Evolutionary conservation across 92 coral and sea anemone species (phyloP), one percentile per base, ranked within the genome.

Genomic region (Porites cylindrica): DNA sequence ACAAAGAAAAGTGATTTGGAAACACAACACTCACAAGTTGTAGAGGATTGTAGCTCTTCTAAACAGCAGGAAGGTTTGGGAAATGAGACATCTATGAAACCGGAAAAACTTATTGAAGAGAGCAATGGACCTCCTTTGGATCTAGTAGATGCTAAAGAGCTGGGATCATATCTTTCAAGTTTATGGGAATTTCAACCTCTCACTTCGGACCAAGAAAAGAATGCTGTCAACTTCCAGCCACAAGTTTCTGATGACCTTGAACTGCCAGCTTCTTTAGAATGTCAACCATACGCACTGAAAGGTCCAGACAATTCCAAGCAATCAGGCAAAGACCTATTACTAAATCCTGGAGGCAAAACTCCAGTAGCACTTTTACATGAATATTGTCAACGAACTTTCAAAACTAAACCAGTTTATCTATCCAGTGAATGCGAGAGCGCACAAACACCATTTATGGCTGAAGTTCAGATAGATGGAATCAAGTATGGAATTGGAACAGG

Each of bases 301-400:
- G 96, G 97, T 10, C 83, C 86, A 1, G 88, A 71, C 23, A 79
- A 66, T 67, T 82, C 81, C 24, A 97, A 92, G 77, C 85, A 70
- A 73, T 78, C 76, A 8, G 75, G 83, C 66, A 90, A 85, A 52
- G 96, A 86, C 4, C 85, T 89, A 86, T 78, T 76, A 19, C 52
- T 97, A 17, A 93, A 93, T 52, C 93, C 98, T 10, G 95, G 93
- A 4, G 95, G 96, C 8, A 97, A 97, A 89, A 97, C 98, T 1
- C 96, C 96, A 6, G 94, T 91, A 62, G 96, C 99, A 6, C 86
- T 97, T 24, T 89, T 97, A 17, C 98, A 97, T 81, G 99, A 97
- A 72, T 95, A 97, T 69, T 93, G 96, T 59, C 94, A 92, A 71
- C 91, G 91, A 18, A 86, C 81, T 19, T 70, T 95, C 63, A 95